Conservation (phyloP, 2,797 vertebrate genomes). For the Phaenicophaeus curvirostris region DNA sequence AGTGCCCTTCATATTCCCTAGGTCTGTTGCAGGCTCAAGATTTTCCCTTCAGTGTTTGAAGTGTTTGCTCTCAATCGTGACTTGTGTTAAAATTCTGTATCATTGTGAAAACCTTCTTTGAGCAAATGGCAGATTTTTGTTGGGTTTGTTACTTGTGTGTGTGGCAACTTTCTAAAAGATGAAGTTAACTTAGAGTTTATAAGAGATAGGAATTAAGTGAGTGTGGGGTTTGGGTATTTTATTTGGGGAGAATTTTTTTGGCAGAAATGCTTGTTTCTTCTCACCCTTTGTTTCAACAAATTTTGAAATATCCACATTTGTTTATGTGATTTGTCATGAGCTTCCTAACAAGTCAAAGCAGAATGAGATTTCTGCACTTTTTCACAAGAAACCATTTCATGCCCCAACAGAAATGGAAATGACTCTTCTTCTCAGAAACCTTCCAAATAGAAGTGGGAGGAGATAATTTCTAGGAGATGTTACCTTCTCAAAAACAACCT, state of each 20-base stretch:
- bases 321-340: conserved; percentile 24
- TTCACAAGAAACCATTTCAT: conserved; percentile 62
- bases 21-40: neutral
- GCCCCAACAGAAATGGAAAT: conserved; percentile 62
- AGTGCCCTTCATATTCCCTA: neutral
- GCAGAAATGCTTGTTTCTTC: conserved; percentile 35
- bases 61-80: neutral
- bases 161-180: neutral
- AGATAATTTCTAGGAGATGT: conserved; percentile 41
- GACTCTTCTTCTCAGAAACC: conserved; percentile 42
- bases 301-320: conserved; percentile 36
- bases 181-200: neutral
- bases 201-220: conserved; percentile 6
- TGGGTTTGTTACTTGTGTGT: neutral
- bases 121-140: neutral
- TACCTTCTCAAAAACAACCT: conserved; percentile 56
- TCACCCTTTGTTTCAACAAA: conserved; percentile 19
- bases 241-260: neutral
- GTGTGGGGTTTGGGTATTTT: neutral
- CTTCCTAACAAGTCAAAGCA: conserved; percentile 59
- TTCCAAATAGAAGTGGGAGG: conserved; percentile 41
- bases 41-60: neutral
- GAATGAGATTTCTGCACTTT: conserved; percentile 22
- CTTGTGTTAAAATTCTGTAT: neutral
- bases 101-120: neutral